Base-by-base conservation (phyloP, 2,888 invertebrate species). In the Leucoptera coffeella region DNA sequence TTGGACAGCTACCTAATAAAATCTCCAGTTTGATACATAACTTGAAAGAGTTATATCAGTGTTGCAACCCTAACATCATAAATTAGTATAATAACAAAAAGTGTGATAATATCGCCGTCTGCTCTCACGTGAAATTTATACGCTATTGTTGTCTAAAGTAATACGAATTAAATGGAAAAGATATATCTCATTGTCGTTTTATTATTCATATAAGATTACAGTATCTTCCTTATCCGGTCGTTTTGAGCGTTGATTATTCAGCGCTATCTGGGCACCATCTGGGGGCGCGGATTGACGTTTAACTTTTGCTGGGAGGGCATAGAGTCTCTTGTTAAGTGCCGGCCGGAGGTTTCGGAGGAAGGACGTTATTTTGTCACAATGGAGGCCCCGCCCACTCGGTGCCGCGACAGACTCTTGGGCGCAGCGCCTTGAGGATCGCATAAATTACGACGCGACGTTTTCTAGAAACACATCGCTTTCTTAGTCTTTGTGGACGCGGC, bases 231-330 rank as follows among this genome's bases (percentile, higher is more conserved):
- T 64, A 65, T 64, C 62, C 59, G 64, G 65, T 62, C 64, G 61
- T 65, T 67, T 61, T 61, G 65, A 65, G 62, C 62, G 67, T 67
- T 69, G 69, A 67, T 69, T 69, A 69, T 69, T 65, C 65, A 61
- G 58, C 56, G 56, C 51, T 65, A 67, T 67, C 65, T 45, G 42
- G 38, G 48, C 49, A 54, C 57, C 69, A 67, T 69, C 69, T 69
- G 65, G 44, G 49, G 34, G n/a, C n/a, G n/a, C 27, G 35, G 34
- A 35, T 32, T 31, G 17, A 36, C 36, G 47, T 49, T 35, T 30
- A 37, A 41, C 40, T 38, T 50, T 47, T 51, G 38, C 30, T 15
- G 28, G 24, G 25, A 34, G 28, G 36, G 36, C 38, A 49, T 62
- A 65, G 46, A 45, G 55, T 39, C 37, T 41, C 38, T 47, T 56